phyloP scores from a whole-genome alignment of 2,113 vertebrate species.

The Oreochromis aureus region DNA sequence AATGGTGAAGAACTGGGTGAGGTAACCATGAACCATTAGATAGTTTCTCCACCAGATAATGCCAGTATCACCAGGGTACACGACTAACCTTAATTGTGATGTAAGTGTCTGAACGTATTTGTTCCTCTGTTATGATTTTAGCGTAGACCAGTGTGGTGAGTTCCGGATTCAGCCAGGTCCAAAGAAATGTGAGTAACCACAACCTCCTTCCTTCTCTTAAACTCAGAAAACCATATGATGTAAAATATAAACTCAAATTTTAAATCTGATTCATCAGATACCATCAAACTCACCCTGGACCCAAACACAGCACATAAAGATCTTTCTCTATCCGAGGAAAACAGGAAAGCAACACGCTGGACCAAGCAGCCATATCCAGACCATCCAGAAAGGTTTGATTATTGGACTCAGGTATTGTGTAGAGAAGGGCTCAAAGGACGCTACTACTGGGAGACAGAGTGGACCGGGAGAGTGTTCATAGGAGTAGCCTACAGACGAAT shows the following conservation, averaged over 20 bases:
- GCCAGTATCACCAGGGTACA: not conserved
- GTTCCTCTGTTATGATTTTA: not conserved
- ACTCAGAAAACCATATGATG: not conserved
- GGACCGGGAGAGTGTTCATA: conserved; percentile 25
- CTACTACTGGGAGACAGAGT: conserved; percentile 60
- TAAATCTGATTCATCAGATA: conserved; percentile 15
- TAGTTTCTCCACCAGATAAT: not conserved
- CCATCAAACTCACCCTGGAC: conserved; percentile 35
- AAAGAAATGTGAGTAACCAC: conserved; percentile 53
- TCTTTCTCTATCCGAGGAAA: conserved; percentile 25
- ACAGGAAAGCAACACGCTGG: conserved; percentile 27
- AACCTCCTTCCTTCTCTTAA: not conserved
- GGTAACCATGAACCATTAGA: not conserved
- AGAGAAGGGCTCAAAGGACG: conserved; percentile 23
- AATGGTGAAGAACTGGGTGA: not conserved
- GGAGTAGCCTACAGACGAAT: conserved; percentile 46
- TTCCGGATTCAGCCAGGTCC: conserved; percentile 37
- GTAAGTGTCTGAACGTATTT: not conserved
- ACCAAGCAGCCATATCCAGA: conserved; percentile 2
- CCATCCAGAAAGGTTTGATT: conserved; percentile 45
- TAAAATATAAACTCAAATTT: not conserved
- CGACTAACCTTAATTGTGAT: not conserved
- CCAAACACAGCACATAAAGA: conserved; percentile 56
- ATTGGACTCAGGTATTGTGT: conserved; percentile 54
- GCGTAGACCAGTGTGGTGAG: conserved; percentile 45